These are phyloP conservation scores for Puntigrus tetrazona DNA, from an alignment of 2,113 vertebrate genomes.

Conservation along the genomic window DNA sequence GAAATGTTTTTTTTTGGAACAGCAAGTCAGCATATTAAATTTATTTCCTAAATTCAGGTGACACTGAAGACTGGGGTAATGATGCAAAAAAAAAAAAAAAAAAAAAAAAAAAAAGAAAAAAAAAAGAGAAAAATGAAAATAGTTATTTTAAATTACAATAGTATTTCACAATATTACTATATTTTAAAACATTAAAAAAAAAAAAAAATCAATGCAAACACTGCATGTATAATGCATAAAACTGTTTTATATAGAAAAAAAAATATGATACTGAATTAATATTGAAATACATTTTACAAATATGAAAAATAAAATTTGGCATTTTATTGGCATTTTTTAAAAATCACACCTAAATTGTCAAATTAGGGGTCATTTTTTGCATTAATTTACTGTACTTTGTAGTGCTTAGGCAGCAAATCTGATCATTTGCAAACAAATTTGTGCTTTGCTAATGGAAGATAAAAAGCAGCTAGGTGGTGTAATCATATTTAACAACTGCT, in stretches of 20 bases:
- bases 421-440: not conserved
- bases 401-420: not conserved
- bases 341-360: not conserved
- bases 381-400: not conserved
- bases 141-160: not conserved
- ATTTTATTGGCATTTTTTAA: too few relatives aligned
- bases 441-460: not conserved
- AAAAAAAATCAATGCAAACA: too few relatives aligned
- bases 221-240: not conserved
- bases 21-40: not conserved
- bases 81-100: too few relatives aligned
- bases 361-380: not conserved
- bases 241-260: not conserved
- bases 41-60: not conserved
- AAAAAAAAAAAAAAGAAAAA: too few relatives aligned
- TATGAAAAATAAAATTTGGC: not conserved
- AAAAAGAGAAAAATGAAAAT: too few relatives aligned
- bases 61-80: not conserved
- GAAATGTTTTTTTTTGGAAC: not conserved
- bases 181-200: too few relatives aligned
- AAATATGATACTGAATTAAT: not conserved
- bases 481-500: not conserved
- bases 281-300: not conserved
- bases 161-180: too few relatives aligned
- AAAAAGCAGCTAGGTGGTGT: not conserved